A percentile compares a stretch with the other conserved stretches of the same genome.
Evolutionary conservation across 1,140 invertebrate genomes (phyloP).

Genomic region (Drosophila sulfurigaster): DNA sequence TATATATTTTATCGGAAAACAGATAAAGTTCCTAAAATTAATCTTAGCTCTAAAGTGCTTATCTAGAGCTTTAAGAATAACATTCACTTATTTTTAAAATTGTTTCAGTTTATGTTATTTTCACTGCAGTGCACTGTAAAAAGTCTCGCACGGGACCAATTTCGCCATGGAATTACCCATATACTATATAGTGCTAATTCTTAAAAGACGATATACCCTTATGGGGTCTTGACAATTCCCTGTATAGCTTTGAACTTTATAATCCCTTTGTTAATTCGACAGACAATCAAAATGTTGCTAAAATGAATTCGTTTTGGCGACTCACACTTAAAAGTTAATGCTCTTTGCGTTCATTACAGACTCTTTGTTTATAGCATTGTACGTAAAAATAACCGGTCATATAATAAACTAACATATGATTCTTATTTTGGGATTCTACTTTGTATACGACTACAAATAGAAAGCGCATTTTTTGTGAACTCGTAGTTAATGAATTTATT

Average conservation of each 20-base stretch:
- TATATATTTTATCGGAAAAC: too few relatives aligned
- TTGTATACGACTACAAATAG: slow-evolving; percentile 1
- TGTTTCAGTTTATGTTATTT: too few relatives aligned
- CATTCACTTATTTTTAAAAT: too few relatives aligned
- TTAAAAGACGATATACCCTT: neutral
- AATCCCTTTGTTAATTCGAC: neutral
- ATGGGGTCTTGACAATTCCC: neutral
- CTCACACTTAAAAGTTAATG: neutral
- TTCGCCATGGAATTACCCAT: too few relatives aligned
- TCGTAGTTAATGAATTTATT: slow-evolving; percentile 8
- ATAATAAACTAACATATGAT: neutral
- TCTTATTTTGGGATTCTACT: neutral
- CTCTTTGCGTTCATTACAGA: neutral
- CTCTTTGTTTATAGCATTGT: neutral
- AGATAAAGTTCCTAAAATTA: too few relatives aligned
- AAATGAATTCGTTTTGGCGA: neutral
- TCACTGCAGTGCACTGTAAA: too few relatives aligned
- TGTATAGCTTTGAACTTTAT: neutral
- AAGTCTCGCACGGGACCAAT: too few relatives aligned
- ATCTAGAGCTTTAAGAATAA: too few relatives aligned
- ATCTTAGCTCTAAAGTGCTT: too few relatives aligned
- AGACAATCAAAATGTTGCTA: neutral
- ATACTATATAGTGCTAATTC: too few relatives aligned
- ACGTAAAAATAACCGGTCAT: neutral
- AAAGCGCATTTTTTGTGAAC: slow-evolving; percentile 16